phyloP scores from a whole-genome alignment of 2,113 vertebrate genomes.

The Leucoraja erinaceus region DNA sequence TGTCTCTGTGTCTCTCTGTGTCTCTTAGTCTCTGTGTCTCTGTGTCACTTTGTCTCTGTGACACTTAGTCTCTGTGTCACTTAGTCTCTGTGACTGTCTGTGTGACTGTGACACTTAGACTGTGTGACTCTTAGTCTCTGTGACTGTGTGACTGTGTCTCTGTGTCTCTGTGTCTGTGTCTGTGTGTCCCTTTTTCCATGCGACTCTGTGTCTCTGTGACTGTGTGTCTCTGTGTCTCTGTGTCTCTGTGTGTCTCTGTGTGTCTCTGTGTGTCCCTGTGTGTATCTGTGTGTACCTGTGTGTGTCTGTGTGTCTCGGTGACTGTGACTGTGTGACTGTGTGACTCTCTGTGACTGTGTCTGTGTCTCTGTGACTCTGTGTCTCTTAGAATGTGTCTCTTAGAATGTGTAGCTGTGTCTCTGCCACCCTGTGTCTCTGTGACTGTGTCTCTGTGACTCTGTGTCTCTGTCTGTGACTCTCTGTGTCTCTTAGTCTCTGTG shows the following conservation, averaged over 20 bases:
- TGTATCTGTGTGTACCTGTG: neutral
- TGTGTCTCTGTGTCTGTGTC: neutral
- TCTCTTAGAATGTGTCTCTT: neutral
- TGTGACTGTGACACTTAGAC: neutral
- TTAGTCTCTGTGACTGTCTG: neutral
- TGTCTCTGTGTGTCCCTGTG: neutral
- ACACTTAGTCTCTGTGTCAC: no score
- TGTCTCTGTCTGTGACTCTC: no score
- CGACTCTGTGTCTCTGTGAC: neutral
- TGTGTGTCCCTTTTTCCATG: neutral
- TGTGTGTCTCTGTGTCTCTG: neutral
- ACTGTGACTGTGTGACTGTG: neutral
- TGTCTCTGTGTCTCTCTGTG: no score
- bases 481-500: no score
- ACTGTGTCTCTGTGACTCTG: neutral
- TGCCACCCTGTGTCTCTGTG: neutral
- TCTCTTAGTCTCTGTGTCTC: no score
- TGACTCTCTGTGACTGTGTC: neutral
- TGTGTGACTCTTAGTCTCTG: neutral
- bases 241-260: neutral
- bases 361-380: conserved; percentile 28
- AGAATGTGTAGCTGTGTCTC: no score
- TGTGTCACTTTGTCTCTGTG: no score
- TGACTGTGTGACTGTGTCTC: neutral
- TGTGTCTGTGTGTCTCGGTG: neutral